phyloP scores from a whole-genome alignment of 2,888 invertebrate genomes.

The Masnerella sp. region DNA sequence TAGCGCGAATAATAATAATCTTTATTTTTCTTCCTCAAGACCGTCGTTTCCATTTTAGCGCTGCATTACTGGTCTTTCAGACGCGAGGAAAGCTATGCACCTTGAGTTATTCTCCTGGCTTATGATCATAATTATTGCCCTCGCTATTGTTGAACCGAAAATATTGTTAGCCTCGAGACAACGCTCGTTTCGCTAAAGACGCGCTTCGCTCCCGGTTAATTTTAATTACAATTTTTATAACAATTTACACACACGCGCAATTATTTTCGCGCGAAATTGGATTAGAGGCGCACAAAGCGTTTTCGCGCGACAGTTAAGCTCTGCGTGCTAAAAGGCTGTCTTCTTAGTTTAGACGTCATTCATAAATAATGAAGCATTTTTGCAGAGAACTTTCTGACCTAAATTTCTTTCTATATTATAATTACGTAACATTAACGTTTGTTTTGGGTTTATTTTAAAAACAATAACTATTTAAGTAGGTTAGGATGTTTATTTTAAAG shows the following conservation, averaged over 20 bases:
- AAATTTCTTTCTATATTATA: background rate
- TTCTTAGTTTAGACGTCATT: constrained; percentile 33
- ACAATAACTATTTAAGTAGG: too few relatives aligned
- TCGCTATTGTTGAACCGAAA: constrained; percentile 9
- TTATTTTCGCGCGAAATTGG: constrained; percentile 25
- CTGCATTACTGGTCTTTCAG: constrained; percentile 18
- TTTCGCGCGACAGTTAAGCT: constrained; percentile 20
- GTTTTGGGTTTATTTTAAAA: too few relatives aligned
- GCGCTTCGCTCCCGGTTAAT: background rate
- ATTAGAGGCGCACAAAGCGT: constrained; percentile 21
- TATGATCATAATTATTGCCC: constrained; percentile 23
- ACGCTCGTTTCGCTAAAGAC: background rate
- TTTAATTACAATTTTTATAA: constrained; percentile 8
- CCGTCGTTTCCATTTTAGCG: constrained; percentile 22
- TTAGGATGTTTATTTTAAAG: too few relatives aligned
- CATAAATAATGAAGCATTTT: too few relatives aligned
- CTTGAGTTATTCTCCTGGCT: constrained; percentile 17
- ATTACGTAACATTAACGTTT: too few relatives aligned
- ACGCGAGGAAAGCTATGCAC: constrained; percentile 18
- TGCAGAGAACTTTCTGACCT: too few relatives aligned
- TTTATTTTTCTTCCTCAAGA: constrained; percentile 22
- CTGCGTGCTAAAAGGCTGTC: constrained; percentile 27
- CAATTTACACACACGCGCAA: constrained; percentile 2
- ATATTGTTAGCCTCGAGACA: constrained; percentile 8
- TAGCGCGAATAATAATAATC: constrained; percentile 31